A percentile compares a stretch with the other conserved stretches of the same genome.
phyloP scores from a whole-genome alignment of 2,113 vertebrate genomes.

The Trematocara marginatum region DNA sequence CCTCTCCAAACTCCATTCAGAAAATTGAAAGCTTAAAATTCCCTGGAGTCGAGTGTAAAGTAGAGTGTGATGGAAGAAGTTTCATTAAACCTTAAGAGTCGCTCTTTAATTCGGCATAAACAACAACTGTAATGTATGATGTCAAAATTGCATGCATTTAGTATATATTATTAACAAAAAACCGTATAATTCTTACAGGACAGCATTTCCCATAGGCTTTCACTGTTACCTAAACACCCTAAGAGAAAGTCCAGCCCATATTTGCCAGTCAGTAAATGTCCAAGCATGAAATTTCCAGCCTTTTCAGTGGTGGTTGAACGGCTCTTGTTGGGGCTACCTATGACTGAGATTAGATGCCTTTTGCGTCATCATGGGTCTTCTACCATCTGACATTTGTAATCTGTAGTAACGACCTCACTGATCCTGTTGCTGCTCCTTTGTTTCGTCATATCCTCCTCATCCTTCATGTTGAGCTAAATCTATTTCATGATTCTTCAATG shows the following conservation, averaged over 20 bases:
- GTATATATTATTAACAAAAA: not conserved
- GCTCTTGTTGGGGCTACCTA: not conserved
- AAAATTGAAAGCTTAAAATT: not conserved
- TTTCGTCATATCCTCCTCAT: not conserved
- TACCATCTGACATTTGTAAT: not conserved
- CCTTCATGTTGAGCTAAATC: not conserved
- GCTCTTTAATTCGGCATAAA: not conserved
- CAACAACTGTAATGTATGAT: not conserved
- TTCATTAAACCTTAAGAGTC: not conserved
- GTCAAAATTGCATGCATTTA: not conserved
- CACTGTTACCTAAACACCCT: not conserved
- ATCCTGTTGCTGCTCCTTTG: not conserved
- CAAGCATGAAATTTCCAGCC: not conserved
- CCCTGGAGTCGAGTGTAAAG: fast-evolving
- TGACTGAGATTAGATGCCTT: constrained; percentile 11
- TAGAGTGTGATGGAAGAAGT: not conserved
- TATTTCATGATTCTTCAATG: not conserved
- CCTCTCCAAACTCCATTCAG: not conserved
- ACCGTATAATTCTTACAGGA: not conserved
- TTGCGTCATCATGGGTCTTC: constrained; percentile 5
- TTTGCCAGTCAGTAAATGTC: not conserved
- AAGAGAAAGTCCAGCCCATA: not conserved
- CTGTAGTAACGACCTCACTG: not conserved
- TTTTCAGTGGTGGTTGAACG: constrained; percentile 2
- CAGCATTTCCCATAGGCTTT: not conserved